phyloP scores from a whole-genome alignment of 2,113 vertebrate genomes.

The Cervus canadensis region DNA sequence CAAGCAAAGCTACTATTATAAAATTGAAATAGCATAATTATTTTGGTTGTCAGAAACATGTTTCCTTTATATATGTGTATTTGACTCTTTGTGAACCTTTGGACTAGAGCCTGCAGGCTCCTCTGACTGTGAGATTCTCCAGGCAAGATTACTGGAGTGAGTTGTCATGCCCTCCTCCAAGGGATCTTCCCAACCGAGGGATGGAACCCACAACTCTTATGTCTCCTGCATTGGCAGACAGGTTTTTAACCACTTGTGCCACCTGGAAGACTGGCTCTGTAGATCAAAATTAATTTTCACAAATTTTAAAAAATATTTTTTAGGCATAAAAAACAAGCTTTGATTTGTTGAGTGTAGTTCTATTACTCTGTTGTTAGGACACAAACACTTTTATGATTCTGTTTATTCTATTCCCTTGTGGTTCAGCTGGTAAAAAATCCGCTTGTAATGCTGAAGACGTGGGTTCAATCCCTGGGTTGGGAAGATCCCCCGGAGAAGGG shows the following conservation, averaged over 20 bases:
- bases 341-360: not conserved
- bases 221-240: not conserved
- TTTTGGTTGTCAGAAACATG: not conserved
- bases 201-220: not conserved
- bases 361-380: not conserved
- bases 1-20: not conserved
- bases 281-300: not conserved
- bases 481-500: not conserved
- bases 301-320: not conserved
- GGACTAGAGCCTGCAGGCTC: not conserved
- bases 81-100: not conserved
- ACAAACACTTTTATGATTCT: not conserved
- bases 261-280: not conserved
- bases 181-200: not conserved
- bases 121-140: not conserved
- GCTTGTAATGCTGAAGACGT: fast-evolving
- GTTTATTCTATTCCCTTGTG: not conserved
- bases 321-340: not conserved
- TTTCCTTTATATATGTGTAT: not conserved
- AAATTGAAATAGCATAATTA: not conserved
- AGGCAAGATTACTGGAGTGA: not conserved
- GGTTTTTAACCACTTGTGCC: not conserved
- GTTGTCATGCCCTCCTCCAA: not conserved
- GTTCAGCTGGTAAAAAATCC: not conserved
- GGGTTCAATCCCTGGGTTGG: not conserved